phyloP scores from a whole-genome alignment of 1,140 invertebrate species.

The Diorhabda sublineata region DNA sequence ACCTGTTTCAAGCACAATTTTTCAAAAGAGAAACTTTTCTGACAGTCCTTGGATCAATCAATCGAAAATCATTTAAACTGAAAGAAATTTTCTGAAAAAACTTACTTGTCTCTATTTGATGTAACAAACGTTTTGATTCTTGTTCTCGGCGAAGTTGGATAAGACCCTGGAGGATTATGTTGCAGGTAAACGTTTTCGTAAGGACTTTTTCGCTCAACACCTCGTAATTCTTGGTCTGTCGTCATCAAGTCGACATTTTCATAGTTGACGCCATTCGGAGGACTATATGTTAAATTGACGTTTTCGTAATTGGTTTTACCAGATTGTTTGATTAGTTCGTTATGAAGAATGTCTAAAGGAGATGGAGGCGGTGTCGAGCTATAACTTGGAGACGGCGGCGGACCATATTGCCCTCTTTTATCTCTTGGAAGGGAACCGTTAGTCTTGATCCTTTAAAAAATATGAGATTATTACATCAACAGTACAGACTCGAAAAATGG shows the following conservation, averaged over 20 bases:
- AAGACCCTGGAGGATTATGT: slow-evolving; percentile 45
- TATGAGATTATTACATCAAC: background rate
- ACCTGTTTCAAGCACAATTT: too few species aligned
- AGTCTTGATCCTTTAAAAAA: slow-evolving; percentile 70
- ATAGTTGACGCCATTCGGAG: slow-evolving; percentile 10
- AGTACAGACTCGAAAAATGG: too few species aligned
- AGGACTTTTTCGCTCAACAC: slow-evolving; percentile 48
- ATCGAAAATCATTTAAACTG: too few species aligned
- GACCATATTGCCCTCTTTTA: slow-evolving; percentile 51
- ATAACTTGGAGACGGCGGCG: slow-evolving; percentile 33
- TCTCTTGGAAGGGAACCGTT: slow-evolving; percentile 82
- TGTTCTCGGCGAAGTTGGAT: slow-evolving; percentile 58
- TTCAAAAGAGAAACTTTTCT: too few species aligned
- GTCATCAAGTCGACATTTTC: slow-evolving; percentile 48
- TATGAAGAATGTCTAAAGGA: slow-evolving; percentile 32
- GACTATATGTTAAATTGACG: slow-evolving; percentile 28
- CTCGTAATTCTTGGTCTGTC: slow-evolving; percentile 40
- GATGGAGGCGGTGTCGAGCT: slow-evolving; percentile 32
- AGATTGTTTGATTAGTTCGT: slow-evolving; percentile 30
- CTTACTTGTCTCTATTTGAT: slow-evolving; percentile 40
- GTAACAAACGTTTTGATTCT: slow-evolving; percentile 57
- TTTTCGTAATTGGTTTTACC: slow-evolving; percentile 45
- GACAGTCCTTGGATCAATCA: too few species aligned
- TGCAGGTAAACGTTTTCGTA: slow-evolving; percentile 53
- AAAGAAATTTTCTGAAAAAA: background rate